These are phyloP conservation scores for Cassiopea xamachana DNA, from an alignment of 30 jellyfish, hydroid and myxozoan species.

Conservation along the genomic window DNA sequence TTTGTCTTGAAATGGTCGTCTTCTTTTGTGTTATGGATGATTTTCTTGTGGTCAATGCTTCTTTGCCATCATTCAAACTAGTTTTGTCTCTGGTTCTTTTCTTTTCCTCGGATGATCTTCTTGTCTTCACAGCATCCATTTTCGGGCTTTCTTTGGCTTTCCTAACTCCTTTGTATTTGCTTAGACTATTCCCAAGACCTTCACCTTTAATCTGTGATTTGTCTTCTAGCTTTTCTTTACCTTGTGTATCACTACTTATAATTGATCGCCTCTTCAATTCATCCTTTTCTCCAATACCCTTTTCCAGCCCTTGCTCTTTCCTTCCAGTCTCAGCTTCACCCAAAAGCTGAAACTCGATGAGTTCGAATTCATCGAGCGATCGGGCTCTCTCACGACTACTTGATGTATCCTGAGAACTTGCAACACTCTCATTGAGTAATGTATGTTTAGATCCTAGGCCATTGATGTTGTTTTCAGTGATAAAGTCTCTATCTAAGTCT, in stretches of 20 bases:
- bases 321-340: neutral
- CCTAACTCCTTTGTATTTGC: too few species aligned
- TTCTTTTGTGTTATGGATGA: neutral
- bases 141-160: too few species aligned
- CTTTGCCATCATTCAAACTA: neutral
- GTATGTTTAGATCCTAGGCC: neutral
- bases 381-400: constrained; percentile 51
- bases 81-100: neutral
- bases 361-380: constrained; percentile 64
- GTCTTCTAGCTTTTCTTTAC: neutral
- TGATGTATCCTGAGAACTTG: neutral
- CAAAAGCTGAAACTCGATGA: constrained; percentile 16
- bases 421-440: neutral
- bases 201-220: neutral
- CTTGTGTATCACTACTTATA: neutral
- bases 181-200: neutral
- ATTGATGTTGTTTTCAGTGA: neutral
- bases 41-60: neutral
- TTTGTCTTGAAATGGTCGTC: neutral
- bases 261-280: neutral
- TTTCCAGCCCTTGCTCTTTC: neutral
- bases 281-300: neutral
- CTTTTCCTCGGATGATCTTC: neutral
- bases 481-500: constrained; percentile 8
- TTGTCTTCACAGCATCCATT: neutral